Conservation (phyloP, 1,140 invertebrate genomes). For the Geopemphigus sp. region DNA sequence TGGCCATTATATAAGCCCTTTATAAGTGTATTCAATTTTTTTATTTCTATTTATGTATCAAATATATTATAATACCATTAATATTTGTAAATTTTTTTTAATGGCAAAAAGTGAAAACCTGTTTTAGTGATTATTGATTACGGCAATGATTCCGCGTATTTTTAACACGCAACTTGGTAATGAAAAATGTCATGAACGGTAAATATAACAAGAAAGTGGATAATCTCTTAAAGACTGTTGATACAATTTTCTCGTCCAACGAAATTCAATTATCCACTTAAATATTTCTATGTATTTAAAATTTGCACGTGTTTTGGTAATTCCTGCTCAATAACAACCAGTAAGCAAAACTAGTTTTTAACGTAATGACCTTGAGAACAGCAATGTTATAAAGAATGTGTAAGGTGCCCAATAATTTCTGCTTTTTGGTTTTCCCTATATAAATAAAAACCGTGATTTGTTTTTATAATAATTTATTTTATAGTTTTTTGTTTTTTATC, state of each 20-base stretch:
- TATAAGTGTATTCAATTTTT: not conserved
- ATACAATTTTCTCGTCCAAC: not conserved
- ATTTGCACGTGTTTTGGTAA: not conserved
- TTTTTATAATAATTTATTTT: no score
- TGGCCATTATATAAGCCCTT: not conserved
- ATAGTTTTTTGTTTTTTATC: no score
- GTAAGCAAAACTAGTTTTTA: not conserved
- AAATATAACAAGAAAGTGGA: slow-evolving; percentile 15
- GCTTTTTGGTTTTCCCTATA: slow-evolving; percentile 20
- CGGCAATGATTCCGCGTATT: slow-evolving; percentile 16
- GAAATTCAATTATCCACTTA: not conserved
- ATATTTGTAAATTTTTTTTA: no score
- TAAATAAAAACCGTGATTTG: no score
- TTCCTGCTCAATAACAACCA: slow-evolving; percentile 2
- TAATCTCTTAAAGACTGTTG: not conserved
- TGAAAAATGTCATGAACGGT: not conserved
- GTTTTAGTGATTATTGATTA: not conserved
- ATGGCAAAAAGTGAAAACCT: slow-evolving; percentile 32
- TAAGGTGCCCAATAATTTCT: not conserved
- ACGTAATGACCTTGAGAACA: not conserved
- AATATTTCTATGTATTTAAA: not conserved
- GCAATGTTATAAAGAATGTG: not conserved
- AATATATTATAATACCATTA: not conserved
- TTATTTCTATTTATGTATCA: not conserved
- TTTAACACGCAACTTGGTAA: slow-evolving; percentile 1